phyloP scores from a whole-genome alignment of 2,113 vertebrate species.

The Vicugna pacos region DNA sequence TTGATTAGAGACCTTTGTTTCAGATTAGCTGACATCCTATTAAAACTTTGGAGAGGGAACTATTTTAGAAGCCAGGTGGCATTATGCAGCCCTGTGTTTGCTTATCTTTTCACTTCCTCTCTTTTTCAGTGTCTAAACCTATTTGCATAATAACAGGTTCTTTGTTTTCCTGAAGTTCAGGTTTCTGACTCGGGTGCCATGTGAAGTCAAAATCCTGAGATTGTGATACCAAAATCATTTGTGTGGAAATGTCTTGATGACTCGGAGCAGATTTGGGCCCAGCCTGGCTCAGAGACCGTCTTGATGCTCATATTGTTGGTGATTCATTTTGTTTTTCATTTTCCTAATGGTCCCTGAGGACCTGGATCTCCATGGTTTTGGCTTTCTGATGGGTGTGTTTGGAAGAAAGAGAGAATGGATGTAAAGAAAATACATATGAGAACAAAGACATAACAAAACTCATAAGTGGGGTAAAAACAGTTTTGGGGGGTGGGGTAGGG shows the following conservation, averaged over 20 bases:
- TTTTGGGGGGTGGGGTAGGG: background rate
- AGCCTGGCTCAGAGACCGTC: background rate
- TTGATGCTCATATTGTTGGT: background rate
- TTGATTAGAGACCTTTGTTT: constrained; percentile 74
- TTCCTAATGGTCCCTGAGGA: background rate
- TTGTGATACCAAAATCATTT: background rate
- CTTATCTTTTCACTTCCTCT: constrained; percentile 58
- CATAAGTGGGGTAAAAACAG: background rate
- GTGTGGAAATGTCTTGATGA: background rate
- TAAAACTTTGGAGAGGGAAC: constrained; percentile 30
- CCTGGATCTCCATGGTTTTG: background rate
- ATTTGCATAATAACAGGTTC: constrained; percentile 73
- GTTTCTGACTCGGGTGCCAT: constrained; percentile 15
- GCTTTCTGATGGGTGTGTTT: constrained; percentile 28
- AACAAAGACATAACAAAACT: background rate
- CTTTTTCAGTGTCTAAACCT: background rate
- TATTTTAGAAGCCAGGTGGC: constrained; percentile 68
- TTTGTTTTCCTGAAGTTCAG: constrained; percentile 61
- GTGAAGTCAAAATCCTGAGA: constrained; percentile 7
- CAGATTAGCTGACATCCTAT: constrained; percentile 44
- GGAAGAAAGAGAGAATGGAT: constrained; percentile 32
- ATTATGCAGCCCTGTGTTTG: constrained; percentile 45
- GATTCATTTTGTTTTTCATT: background rate
- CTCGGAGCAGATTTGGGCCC: background rate
- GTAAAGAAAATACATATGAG: background rate